Base-by-base conservation (phyloP, 2,888 invertebrate genomes). In the Oligia fasciuncula region DNA sequence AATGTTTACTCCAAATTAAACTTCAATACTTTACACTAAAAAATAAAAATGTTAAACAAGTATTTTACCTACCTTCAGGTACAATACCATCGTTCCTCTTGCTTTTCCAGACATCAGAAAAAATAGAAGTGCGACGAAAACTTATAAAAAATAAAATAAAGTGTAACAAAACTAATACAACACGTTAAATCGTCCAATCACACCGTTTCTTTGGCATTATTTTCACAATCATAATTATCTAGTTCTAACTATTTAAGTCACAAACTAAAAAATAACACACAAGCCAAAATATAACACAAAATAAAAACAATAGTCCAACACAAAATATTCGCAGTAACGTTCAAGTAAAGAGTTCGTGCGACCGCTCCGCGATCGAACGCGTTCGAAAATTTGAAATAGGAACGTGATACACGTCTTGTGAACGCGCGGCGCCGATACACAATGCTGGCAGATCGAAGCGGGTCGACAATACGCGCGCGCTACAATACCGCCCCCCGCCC, bases 391-490 rank as follows among this genome's bases (percentile, higher is more conserved):
- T 92, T 89, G 90, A 89, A 91, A 90, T 87, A 73, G 87, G 90
- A 90, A 91, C 94, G 93, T 91, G 83, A 90, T 88, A 90, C 93
- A 95, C 96, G 96, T 95, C 95, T 91, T 90, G 76, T 90, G 82
- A 86, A 83, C 93, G 91, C 94, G 95, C 95, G 93, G 91, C 91
- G 91, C 92, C 93, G 93, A 93, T 93, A 96, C 96, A 97, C 97
- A 97, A 97, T 97, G 96, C 96, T 95, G 92, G 93, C 95, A 96
- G 96, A 96, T 96, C 96, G 97, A 97, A 96, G 95, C 94, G 93
- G 88, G 92, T 94, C 95, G 95, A 96, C 96, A 96, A 96, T 96
- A 96, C 96, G 96, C 96, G 96, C 96, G 96, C 95, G 95, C 95
- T 95, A 96, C 96, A 96, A 97, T 96, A 95, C 95, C 94, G 92